A percentile compares a stretch with the other conserved stretches of the same genome.
Conservation (phyloP, 2,113 vertebrate species). For the Helogale parvula region DNA sequence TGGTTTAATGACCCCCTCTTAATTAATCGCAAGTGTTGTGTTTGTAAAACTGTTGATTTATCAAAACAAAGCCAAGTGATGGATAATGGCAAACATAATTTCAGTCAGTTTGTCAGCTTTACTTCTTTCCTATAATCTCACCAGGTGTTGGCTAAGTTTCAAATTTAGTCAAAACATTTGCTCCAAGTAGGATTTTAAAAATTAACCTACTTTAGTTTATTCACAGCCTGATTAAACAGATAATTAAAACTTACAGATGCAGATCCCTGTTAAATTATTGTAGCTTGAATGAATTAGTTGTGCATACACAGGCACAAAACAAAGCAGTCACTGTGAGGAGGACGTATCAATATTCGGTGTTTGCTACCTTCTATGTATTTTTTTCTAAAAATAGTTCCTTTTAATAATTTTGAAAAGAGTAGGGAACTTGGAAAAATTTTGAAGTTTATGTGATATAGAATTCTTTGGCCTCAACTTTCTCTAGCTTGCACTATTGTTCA, state of each 20-base stretch:
- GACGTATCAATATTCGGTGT: constrained; percentile 34
- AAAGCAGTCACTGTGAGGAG: neutral
- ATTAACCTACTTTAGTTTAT: constrained; percentile 84
- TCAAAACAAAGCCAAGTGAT: constrained; percentile 47
- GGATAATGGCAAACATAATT: constrained; percentile 53
- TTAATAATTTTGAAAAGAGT: constrained; percentile 74
- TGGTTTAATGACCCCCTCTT: constrained; percentile 28
- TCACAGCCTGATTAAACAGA: constrained; percentile 83
- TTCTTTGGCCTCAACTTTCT: constrained; percentile 3
- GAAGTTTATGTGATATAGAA: constrained; percentile 50
- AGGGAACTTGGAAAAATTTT: constrained; percentile 54
- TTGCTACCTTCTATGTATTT: constrained; percentile 65
- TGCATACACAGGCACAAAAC: constrained; percentile 59
- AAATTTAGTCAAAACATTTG: constrained; percentile 79
- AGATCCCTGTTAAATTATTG: constrained; percentile 78
- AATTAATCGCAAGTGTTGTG: constrained; percentile 27
- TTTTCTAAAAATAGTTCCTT: constrained; percentile 55
- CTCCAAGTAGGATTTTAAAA: constrained; percentile 79
- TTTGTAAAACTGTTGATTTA: constrained; percentile 55
- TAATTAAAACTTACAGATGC: constrained; percentile 85
- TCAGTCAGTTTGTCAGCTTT: constrained; percentile 50
- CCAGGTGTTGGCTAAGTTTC: constrained; percentile 71
- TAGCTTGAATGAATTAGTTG: constrained; percentile 68
- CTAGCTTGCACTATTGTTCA: neutral
- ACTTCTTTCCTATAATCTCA: constrained; percentile 64